Base-by-base conservation (phyloP, 2,888 invertebrate species). In the Melikaiella ostensackeni region DNA sequence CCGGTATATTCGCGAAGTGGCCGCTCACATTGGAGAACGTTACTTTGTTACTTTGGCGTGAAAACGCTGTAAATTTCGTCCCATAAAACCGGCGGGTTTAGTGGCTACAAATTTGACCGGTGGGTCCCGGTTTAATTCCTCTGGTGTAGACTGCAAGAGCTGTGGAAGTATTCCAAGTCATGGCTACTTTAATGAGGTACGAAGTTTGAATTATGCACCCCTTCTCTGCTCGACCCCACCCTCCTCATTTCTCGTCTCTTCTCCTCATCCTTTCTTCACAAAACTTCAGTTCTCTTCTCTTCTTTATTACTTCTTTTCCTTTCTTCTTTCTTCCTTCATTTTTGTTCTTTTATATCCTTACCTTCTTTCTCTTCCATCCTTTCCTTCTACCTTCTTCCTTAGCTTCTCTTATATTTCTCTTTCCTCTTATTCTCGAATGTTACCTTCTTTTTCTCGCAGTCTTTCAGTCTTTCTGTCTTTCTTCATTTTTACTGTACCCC, bases 71-170 rank as follows among this genome's bases (percentile, higher is more conserved):
- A 88, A 89, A 88, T 89, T 89, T 89, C 84, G 82, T 84, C 80
- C 85, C 88, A 85, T 90, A 89, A 90, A 90, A 88, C 85, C 85
- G 82, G 84, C 84, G 86, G 85, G 85, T 90, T 90, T 89, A 90
- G 88, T 89, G 89, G 89, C 89, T 87, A 90, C 90, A 90, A 90
- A 90, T 89, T 89, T 88, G 89, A 86, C 83, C 86, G 84, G 84
- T 83, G 84, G 84, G 81, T 79, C 82, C 77, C 79, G 83, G 84
- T 84, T 85, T 87, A 87, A 88, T 88, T 86, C 86, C 85, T 84
- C 83, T 79, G 80, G 77, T 78, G 75, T 78, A 66, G 66, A 73
- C 75, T 77, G 77, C 38, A 75, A 77, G 66, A 74, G 79, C 79
- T 64, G 74, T 76, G 80, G 82, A 82, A 81, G 83, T 79, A 82